Evolutionary conservation across 2,888 invertebrate species (phyloP).

Genomic region (Syrphus vitripennis): DNA sequence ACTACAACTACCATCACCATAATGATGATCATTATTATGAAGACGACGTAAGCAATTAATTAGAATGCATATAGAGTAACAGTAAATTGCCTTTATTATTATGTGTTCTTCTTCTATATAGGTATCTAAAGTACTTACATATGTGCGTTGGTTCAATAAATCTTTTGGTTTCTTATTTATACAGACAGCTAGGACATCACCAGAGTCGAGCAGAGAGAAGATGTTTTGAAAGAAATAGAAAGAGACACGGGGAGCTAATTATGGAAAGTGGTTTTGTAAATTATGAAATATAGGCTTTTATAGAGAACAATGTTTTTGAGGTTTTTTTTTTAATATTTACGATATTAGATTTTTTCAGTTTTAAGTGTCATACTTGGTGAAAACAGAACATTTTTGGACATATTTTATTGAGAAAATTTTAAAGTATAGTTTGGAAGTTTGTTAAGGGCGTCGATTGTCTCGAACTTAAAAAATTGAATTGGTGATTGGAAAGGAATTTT

Average conservation of each 20-base stretch:
- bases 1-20: neutral
- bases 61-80: conserved; percentile 47
- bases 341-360: too few species aligned
- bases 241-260: conserved; percentile 2
- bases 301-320: neutral
- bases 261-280: conserved; percentile 37
- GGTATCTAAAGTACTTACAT: neutral
- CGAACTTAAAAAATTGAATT: too few species aligned
- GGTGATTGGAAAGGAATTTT: too few species aligned
- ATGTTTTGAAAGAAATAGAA: neutral
- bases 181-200: neutral
- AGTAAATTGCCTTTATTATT: conserved; percentile 48
- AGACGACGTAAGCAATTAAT: conserved; percentile 47
- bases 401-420: too few species aligned
- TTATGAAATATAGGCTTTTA: conserved; percentile 40
- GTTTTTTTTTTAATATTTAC: neutral
- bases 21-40: neutral
- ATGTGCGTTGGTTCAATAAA: conserved; percentile 30
- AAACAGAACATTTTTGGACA: too few species aligned
- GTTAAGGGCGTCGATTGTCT: neutral
- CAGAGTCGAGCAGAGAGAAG: neutral
- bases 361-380: neutral
- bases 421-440: neutral
- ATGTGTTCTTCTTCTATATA: neutral
- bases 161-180: conserved; percentile 12